Base-by-base conservation (phyloP, 2,888 invertebrate genomes). In the Teleiodes luculella region DNA sequence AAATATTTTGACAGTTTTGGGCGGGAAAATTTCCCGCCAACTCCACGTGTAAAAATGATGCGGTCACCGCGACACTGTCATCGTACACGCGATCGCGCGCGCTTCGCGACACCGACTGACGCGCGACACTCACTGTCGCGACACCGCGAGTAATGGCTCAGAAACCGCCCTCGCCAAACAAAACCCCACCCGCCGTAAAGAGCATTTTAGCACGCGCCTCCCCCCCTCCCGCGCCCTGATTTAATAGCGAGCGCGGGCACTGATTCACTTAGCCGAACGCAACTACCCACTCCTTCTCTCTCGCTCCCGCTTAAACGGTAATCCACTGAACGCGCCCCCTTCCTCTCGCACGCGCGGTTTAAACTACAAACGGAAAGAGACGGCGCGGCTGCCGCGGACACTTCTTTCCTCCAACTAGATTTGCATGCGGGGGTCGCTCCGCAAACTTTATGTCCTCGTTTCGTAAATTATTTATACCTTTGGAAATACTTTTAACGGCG, bases 181-280 rank as follows among this genome's bases (percentile, higher is more conserved):
- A 83, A 86, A 88, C 88, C 89, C 88, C 88, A 84, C 89, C 87
- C 84, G 82, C 76, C 74, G 77, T 83, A 83, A 84, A 85, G 83
- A 86, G 80, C 86, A 86, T 86, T 88, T 88, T 88, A 83, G 86
- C 87, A 79, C 79, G 78, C 81, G 78, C 75, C 76, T 80, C 72
- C 65, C 79, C 80, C 79, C 70, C 78, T 67, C 84, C 81, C 85
- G 82, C 88, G 85, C 78, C 80, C 80, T 88, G 88, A 89, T 89
- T 89, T 88, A 88, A 88, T 88, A 89, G 83, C 86, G 76, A 83
- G 68, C 86, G 86, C 86, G 86, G 88, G 88, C 89, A 87, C 88
- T 88, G 89, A 89, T 89, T 89, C 89, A 89, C 84, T 89, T 89
- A 89, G 75, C 80, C 73, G 86, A 87, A 87, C 87, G 85, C 86